These are phyloP conservation scores for Suricata suricatta DNA, from an alignment of 2,113 vertebrate species.

Conservation along the genomic window DNA sequence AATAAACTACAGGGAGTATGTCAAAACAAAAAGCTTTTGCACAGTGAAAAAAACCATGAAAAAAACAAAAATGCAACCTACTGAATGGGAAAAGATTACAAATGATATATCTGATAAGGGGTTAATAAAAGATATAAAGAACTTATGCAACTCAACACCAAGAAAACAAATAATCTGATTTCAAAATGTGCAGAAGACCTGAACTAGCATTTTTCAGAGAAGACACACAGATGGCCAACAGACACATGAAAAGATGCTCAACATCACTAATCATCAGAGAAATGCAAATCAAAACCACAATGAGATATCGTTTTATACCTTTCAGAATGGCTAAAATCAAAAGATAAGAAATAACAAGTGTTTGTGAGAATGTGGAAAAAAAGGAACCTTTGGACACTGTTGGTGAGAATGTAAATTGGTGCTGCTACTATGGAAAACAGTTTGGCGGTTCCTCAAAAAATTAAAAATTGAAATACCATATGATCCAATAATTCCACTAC, in stretches of 20 bases:
- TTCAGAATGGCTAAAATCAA: background rate
- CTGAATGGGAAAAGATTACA: background rate
- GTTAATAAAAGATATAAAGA: background rate
- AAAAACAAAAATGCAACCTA: background rate
- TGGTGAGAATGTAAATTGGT: background rate
- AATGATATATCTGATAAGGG: background rate
- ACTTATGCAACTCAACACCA: background rate
- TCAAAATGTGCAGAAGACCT: background rate
- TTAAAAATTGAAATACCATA: background rate
- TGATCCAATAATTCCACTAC: background rate
- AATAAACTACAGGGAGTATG: background rate
- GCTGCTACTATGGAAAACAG: background rate
- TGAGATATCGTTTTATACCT: background rate
- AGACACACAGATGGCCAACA: background rate
- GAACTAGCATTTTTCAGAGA: background rate
- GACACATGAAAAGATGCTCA: background rate
- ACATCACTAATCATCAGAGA: background rate
- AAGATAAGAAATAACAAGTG: background rate
- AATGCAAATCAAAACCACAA: background rate
- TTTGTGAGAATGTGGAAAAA: background rate
- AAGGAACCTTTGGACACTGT: background rate
- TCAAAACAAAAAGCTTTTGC: background rate
- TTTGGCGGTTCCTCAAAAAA: background rate
- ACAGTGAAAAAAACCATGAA: background rate
- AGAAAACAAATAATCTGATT: background rate